Base-by-base conservation (phyloP, 2,888 invertebrate species). In the Acanthosoma haemorrhoidale region DNA sequence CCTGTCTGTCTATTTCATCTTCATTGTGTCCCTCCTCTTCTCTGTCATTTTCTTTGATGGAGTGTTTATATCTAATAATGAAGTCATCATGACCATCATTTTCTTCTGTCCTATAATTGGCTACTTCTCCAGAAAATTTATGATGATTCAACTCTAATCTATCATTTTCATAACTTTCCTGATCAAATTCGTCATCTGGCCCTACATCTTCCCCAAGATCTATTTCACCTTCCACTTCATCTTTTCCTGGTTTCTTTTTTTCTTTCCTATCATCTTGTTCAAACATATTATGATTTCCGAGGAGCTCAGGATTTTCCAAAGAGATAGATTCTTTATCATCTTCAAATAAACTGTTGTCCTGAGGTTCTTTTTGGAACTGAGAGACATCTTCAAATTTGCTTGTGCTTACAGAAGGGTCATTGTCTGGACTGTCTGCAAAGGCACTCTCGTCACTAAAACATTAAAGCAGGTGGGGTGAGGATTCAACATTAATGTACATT, bases 251-350 rank as follows among this genome's bases (percentile, higher is more conserved):
- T 8, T 74, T 67, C 21, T 69, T 25, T 61, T 64, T 29, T 34
- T 43, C 43, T 68, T 66, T 72, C 70, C n/a, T 68, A 57, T 39
- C 58, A n/a, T 61, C 51, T 39, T 51, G 36, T 39, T 43, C 64
- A 25, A 41, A 51, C 3, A 51, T 25, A 18, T 58, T 41, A 16
- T 31, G 18, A 13, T 57, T 34, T 29, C 67, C 67, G n/a, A 32
- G 25, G 41, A 72, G 70, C 60, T 73, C 75, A 9, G 75, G 73
- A 39, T 73, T 73, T 29, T 74, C 75, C 18, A 74, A 70, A 29
- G 72, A 69, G 34, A 74, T 71, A 9, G 75, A 72, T 68, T 75
- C 74, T 39, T 72, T 70, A 32, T 74, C 74, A 21, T 70, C 73
- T 8, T 71, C 67, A 60, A 39, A 64, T 15, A 64, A 41, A 36